These are phyloP conservation scores for Thamnaconus septentrionalis DNA, from an alignment of 2,113 vertebrate genomes.

Conservation along the genomic window DNA sequence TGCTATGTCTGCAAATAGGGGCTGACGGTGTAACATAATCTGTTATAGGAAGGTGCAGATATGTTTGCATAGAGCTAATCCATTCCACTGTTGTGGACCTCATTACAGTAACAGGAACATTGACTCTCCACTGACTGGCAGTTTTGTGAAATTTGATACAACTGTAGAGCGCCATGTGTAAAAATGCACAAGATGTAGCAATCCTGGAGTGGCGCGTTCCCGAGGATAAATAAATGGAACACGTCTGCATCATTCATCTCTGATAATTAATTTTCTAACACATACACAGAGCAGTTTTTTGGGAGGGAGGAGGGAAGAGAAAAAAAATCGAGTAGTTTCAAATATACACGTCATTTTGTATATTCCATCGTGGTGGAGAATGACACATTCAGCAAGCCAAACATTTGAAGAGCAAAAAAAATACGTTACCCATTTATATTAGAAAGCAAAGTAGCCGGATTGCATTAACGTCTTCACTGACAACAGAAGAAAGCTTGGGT, in stretches of 20 bases:
- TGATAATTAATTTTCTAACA: slow-evolving; percentile 36
- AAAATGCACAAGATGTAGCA: slow-evolving; percentile 14
- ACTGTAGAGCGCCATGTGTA: slow-evolving; percentile 48
- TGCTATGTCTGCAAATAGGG: slow-evolving; percentile 46
- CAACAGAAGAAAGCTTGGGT: slow-evolving; percentile 70
- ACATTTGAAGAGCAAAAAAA: slow-evolving; percentile 63
- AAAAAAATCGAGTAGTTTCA: slow-evolving; percentile 30
- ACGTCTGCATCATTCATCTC: slow-evolving; percentile 28
- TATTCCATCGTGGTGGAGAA: slow-evolving; percentile 64
- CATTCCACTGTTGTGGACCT: slow-evolving; percentile 30
- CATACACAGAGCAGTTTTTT: neutral
- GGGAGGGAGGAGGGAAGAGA: too few species aligned
- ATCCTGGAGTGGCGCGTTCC: slow-evolving; percentile 16
- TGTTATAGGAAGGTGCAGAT: slow-evolving; percentile 25
- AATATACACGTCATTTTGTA: slow-evolving; percentile 73
- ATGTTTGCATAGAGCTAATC: slow-evolving; percentile 32
- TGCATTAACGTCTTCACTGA: slow-evolving; percentile 73
- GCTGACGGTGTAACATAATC: slow-evolving; percentile 50
- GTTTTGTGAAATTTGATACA: slow-evolving; percentile 61
- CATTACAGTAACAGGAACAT: slow-evolving; percentile 47
- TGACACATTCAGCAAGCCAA: slow-evolving; percentile 71
- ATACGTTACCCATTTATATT: slow-evolving; percentile 77
- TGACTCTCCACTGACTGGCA: slow-evolving; percentile 23
- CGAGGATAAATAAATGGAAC: slow-evolving; percentile 21
- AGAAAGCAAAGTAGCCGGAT: slow-evolving; percentile 70